A percentile compares a stretch with the other conserved stretches of the same genome.
Conservation (phyloP, 1,140 invertebrate genomes). For the Onthophagus taurus region DNA sequence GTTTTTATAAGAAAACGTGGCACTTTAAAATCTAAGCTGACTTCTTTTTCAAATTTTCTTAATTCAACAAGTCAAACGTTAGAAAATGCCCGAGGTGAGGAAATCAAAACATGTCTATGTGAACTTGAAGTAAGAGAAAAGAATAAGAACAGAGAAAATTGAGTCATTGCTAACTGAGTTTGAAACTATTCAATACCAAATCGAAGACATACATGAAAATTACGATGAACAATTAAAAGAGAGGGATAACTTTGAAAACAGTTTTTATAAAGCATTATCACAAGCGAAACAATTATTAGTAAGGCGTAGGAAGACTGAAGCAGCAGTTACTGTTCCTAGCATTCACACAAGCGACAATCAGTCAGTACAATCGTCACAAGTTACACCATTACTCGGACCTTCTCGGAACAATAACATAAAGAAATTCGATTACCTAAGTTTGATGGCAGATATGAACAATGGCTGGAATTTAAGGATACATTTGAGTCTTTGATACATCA, state of each 20-base stretch:
- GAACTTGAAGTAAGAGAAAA: not conserved
- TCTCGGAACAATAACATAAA: slow-evolving; percentile 18
- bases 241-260: slow-evolving; percentile 4
- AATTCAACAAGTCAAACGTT: not conserved
- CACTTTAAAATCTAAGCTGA: not conserved
- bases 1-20: not conserved
- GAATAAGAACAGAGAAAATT: not conserved
- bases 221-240: not conserved
- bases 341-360: not conserved
- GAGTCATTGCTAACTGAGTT: slow-evolving; percentile 1
- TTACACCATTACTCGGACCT: not conserved
- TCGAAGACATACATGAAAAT: slow-evolving; percentile 3
- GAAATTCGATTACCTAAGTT: slow-evolving; percentile 24
- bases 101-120: not conserved
- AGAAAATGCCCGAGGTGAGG: not conserved
- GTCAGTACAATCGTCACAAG: not conserved
- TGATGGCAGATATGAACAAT: slow-evolving; percentile 23
- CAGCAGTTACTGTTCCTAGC: no score
- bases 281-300: not conserved
- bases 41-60: not conserved
- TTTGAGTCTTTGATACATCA: slow-evolving; percentile 23
- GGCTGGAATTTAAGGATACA: slow-evolving; percentile 28
- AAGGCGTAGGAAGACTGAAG: not conserved
- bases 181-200: slow-evolving; percentile 4
- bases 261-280: not conserved